A percentile compares a stretch with the other conserved stretches of the same genome.
These are phyloP conservation scores for Mayetiola destructor DNA, from an alignment of 2,888 invertebrate genomes.

Conservation along the genomic window DNA sequence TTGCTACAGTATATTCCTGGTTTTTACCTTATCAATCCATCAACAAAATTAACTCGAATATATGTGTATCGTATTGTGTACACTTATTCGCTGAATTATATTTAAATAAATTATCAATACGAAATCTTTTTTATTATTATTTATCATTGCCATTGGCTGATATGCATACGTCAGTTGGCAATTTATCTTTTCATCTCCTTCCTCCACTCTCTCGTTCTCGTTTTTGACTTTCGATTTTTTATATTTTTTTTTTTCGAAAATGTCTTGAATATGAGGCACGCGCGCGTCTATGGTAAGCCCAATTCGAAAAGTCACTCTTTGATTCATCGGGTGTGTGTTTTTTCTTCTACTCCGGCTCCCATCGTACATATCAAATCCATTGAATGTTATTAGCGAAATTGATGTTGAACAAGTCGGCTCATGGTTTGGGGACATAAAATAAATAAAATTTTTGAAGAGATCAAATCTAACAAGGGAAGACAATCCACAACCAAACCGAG, in stretches of 20 bases:
- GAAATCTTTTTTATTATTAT: not conserved
- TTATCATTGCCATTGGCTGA: not conserved
- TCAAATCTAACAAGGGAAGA: constrained; percentile 1
- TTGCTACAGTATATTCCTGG: not conserved
- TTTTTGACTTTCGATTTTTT: not conserved
- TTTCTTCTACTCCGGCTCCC: too few relatives aligned
- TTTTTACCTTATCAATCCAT: constrained; percentile 7
- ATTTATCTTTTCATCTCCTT: not conserved
- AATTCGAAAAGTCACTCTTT: constrained; percentile 7
- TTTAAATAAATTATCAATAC: constrained; percentile 3
- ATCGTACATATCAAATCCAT: not conserved
- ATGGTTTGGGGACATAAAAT: not conserved
- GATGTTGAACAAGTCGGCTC: constrained; percentile 5
- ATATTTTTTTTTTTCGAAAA: not conserved
- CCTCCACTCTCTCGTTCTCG: not conserved
- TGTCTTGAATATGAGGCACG: not conserved
- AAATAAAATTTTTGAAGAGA: not conserved
- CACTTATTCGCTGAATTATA: constrained; percentile 4
- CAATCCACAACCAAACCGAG: too few relatives aligned
- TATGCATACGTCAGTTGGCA: too few relatives aligned
- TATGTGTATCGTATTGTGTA: constrained; percentile 2
- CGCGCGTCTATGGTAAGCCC: constrained; percentile 1
- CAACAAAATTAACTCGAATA: constrained; percentile 9
- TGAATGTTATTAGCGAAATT: not conserved
- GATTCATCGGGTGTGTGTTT: not conserved